Conservation (phyloP, 2,113 vertebrate species). For the Macquaria australasica region DNA sequence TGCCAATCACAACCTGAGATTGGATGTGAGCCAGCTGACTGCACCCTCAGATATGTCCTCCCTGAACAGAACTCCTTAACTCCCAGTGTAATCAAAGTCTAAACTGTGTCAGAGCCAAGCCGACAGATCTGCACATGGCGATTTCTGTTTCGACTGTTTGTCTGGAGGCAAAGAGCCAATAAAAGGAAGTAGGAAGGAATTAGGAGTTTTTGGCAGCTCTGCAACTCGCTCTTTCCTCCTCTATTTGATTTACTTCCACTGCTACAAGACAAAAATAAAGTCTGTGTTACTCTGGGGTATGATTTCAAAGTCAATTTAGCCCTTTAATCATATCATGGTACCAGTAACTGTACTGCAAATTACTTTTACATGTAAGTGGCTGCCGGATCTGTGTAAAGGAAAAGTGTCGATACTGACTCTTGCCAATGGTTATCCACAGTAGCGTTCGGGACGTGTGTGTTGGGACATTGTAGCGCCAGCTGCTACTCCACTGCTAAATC, state of each 20-base stretch:
- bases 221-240: conserved; percentile 58
- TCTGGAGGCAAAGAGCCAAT: conserved; percentile 65
- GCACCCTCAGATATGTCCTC: conserved; percentile 31
- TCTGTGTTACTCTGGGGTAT: conserved; percentile 46
- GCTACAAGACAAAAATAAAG: conserved; percentile 60
- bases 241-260: conserved; percentile 72
- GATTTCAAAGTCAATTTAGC: conserved; percentile 71
- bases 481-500: conserved; percentile 51
- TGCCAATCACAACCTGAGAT: conserved; percentile 60
- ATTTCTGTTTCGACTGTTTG: conserved; percentile 73
- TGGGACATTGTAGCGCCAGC: conserved; percentile 44
- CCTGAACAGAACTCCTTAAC: conserved; percentile 31
- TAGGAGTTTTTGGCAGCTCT: conserved; percentile 70
- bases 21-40: conserved; percentile 53
- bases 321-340: conserved; percentile 62
- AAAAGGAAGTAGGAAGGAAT: conserved; percentile 67
- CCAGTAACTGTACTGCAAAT: conserved; percentile 40
- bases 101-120: conserved; percentile 64
- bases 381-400: conserved; percentile 35
- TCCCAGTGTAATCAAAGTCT: conserved; percentile 61
- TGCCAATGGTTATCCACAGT: conserved; percentile 42
- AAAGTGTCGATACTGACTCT: conserved; percentile 22
- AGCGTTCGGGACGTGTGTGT: conserved; percentile 25
- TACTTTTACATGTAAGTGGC: conserved; percentile 52
- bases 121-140: conserved; percentile 60